Base-by-base conservation (phyloP, 2,113 vertebrate species). In the Engraulis encrasicolus region DNA sequence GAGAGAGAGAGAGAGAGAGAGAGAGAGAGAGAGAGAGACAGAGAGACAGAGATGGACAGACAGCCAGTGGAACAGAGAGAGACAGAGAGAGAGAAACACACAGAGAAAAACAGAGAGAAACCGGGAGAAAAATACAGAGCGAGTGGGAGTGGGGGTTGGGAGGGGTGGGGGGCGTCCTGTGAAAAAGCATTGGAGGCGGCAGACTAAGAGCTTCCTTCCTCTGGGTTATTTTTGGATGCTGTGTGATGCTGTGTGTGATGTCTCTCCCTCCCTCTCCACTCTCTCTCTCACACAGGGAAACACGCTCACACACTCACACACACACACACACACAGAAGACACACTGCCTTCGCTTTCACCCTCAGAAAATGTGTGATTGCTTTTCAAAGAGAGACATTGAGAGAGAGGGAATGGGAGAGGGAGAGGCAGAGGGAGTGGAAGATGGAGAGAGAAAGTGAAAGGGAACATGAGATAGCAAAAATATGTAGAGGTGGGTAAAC, bases 401-500 rank as follows among this genome's bases (percentile, higher is more conserved):
- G 83, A 88, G 15, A 91, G 83, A 88, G 80, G 91, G 88, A 87
- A 27, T 92, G 48, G 78, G 49, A 91, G 49, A 84, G 88, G 18
- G 40, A 85, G 6, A 71, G 45, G 37, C 6, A 82, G 40, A n/a
- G n/a, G n/a, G n/a, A n/a, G n/a, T n/a, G n/a, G n/a, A n/a, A n/a
- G n/a, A n/a, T n/a, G n/a, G n/a, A n/a, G n/a, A n/a, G n/a, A n/a
- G 15, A 91, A 82, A 88, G 80, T 90, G 88, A 87, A 27, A 92
- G 48, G 78, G 49, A 91, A 48, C 83, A 45, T 45, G 40, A 45
- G 40, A 45, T 3, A 5, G 40, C 9, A 45, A 7, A 45, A 45
- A 45, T 9, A 45, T 3, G 9, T 45, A 45, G 40, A 45, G n/a
- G n/a, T 45, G 40, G 40, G 40, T 45, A 45, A 45, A 45, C 40